A percentile compares a stretch with the other conserved stretches of the same genome.
These are phyloP conservation scores for Tinea trinotella DNA, from an alignment of 2,888 invertebrate species.

Conservation along the genomic window DNA sequence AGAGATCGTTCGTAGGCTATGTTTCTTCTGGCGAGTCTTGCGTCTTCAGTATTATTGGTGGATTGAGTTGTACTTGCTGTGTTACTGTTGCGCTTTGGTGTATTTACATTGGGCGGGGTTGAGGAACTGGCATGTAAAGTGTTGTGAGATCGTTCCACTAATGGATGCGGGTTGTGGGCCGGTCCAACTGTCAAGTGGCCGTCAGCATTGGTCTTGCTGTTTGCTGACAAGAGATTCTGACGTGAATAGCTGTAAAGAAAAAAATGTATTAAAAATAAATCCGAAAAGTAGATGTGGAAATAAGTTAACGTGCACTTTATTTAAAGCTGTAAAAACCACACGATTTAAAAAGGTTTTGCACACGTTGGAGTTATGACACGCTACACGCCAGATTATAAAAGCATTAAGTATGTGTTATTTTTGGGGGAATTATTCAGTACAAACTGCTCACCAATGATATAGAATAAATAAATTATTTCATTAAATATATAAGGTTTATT, in stretches of 20 bases:
- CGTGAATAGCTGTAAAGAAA: slow-evolving; percentile 83
- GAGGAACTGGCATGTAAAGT: slow-evolving; percentile 48
- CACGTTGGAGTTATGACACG: not conserved
- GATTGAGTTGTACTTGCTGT: slow-evolving; percentile 27
- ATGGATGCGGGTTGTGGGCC: slow-evolving; percentile 50
- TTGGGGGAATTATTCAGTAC: slow-evolving; percentile 3
- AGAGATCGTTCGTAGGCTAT: slow-evolving; percentile 52
- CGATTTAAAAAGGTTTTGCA: not conserved
- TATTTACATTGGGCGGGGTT: slow-evolving; percentile 36
- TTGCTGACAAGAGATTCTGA: slow-evolving; percentile 86
- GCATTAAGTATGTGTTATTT: not conserved
- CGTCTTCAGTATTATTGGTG: slow-evolving; percentile 28
- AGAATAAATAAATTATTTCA: not conserved
- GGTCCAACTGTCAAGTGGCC: slow-evolving; percentile 51
- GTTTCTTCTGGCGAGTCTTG: slow-evolving; percentile 38
- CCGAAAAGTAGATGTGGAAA: not conserved
- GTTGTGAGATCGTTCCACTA: slow-evolving; percentile 73
- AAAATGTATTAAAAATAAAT: not conserved
- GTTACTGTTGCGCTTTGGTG: slow-evolving; percentile 54
- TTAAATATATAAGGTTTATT: not conserved
- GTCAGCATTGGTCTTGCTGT: slow-evolving; percentile 81
- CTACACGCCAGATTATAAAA: not conserved
- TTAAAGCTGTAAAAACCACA: not conserved
- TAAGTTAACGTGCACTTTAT: not conserved
- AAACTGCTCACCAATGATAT: not conserved